Base-by-base conservation (phyloP, 2,113 vertebrate genomes). In the Chaenocephalus aceratus region DNA sequence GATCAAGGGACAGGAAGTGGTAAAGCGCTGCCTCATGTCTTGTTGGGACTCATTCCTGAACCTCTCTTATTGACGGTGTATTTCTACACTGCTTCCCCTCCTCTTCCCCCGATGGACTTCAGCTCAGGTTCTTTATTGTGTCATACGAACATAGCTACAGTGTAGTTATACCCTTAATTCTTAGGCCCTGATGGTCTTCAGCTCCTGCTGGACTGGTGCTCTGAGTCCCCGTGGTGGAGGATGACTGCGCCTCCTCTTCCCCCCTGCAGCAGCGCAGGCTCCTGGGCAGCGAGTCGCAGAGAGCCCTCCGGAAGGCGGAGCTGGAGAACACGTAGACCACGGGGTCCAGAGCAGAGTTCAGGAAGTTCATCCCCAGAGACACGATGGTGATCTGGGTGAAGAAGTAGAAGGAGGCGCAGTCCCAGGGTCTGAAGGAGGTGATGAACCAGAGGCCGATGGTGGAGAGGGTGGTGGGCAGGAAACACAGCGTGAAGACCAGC, bases 331-430 rank as follows among this genome's bases (percentile, higher is more conserved):
- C 66, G 67, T 95, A 95, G 76, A 96, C 73, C 51, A 95, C 10
- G 0, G 92, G 90, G 65, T 96, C 95, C 65, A 96, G 80, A 3
- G 93, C 93, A 0, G 93, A 93, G 83, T 95, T 95, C 46, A 95
- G 83, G 84, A 94, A 95, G 75, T 94, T 93, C 56, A 96, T 75
- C 0, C 93, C 91, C 61, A 94, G 56, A 11, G 93, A 94, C 12
- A 93, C 80, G 18, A 93, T 89, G 72, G 85, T 95, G 70, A 94
- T 77, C 71, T 94, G 84, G 10, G 85, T 77, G 54, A 88, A 67
- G 0, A 77, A 65, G 82, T 93, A 91, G 70, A 92, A 81, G 13
- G 90, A 53, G 11, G 44, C 3, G 18, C 94, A 94, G 80, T 92
- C 87, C 68, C 49, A 54, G 0, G 79, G 59, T 0, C 61, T 80